Evolutionary conservation across 1,140 invertebrate species (phyloP), one percentile per base, ranked within the genome.

Genomic region (Drosophila arawakana): DNA sequence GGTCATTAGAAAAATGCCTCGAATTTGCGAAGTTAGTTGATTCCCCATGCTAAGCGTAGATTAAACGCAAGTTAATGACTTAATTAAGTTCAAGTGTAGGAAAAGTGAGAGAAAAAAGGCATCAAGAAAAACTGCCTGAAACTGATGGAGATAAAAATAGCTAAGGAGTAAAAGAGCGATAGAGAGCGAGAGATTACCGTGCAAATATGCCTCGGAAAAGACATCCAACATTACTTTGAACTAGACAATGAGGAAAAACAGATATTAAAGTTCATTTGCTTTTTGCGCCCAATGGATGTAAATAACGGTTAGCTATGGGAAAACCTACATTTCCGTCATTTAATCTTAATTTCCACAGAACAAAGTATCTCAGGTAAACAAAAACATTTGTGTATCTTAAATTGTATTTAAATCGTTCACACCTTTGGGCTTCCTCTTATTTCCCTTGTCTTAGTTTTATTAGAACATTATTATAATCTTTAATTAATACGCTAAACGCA

Each of bases 61-160:
- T 86, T 82, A 86, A 86, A 71, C 84, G 80, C 83, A 86, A 86
- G 76, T 83, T 86, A 86, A 86, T 86, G 83, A 77, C 83, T 86
- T 88, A 83, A 88, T 86, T 83, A 86, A 86, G 80, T 81, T 73
- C 57, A 57, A 72, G 76, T 70, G 73, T 68, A 62, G n/a, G 49
- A 62, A 62, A 49, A 37, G 41, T 44, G 55, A 37, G 69, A 8
- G 59, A 49, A 76, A 62, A 34, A 69, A 60, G 67, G 37, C 25
- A 46, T 41, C 15, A 50, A 67, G 43, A 76, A 60, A 60, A 71
- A 65, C 73, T 46, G 39, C 54, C 71, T 65, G 81, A 70, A 54
- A 49, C 10, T 34, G 49, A 62, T 76, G 66, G 46, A 60, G 61
- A 61, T 43, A 59, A 21, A 65, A 18, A 58, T 54, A 7, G 49